Base-by-base conservation (phyloP, 2,888 invertebrate genomes). In the Tetanocera ferruginea region DNA sequence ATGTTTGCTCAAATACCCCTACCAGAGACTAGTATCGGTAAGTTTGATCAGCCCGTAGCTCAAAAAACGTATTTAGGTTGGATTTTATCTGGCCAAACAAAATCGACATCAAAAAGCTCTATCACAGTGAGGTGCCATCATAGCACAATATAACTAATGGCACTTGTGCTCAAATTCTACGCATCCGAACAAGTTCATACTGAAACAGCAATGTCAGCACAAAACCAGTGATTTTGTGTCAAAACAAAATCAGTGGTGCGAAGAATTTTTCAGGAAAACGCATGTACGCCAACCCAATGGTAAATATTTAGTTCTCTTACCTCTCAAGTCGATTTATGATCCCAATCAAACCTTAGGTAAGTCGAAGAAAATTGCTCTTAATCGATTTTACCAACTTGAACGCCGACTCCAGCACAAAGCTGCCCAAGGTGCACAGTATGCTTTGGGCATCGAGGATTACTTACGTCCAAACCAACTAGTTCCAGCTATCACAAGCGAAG, bases 221-320 rank as follows among this genome's bases (percentile, higher is more conserved):
- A 70, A 31, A 37, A n/a, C 49, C 3, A 34, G 28, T n/a, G n/a
- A n/a, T n/a, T n/a, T n/a, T n/a, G n/a, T n/a, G n/a, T n/a, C n/a
- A n/a, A n/a, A n/a, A n/a, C n/a, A n/a, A 52, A 51, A 70, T 51
- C 70, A 70, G 25, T 70, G 70, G 70, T 52, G 70, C 14, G 6
- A 43, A 43, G 43, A 43, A 2, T 43, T 11, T 43, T 43, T 43
- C 37, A 11, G 43, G 11, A 43, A 43, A 37, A 43, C 14, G 1
- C 43, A 43, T 43, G 14, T 43, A 11, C 43, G 43, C 1, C 11
- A 76, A 71, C 8, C 76, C 8, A 51, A 64, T 62, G 70, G 76
- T 17, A 76, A 60, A 70, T 76, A 76, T 78, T 37, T 75, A 14
- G 80, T 78, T 52, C 76, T 70, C 3, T 49, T 80, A 34, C 75